Conservation (phyloP, 2,797 vertebrate species). For the Mormyrus proboscirostris region DNA sequence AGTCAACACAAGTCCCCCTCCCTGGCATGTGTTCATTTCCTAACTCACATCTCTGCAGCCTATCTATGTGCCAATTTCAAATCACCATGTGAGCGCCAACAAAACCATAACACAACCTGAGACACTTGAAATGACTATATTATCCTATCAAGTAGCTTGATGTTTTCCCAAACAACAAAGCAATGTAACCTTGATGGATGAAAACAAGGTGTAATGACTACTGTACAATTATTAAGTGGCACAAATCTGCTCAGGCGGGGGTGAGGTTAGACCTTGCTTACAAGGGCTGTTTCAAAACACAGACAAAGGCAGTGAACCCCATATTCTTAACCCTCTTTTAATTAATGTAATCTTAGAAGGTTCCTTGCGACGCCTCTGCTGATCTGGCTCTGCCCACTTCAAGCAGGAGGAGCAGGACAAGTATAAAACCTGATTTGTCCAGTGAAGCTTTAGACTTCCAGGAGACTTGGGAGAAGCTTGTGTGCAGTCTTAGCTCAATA, state of each 20-base stretch:
- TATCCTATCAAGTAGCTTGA: background rate
- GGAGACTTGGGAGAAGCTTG: conserved; percentile 4
- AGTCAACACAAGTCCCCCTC: background rate
- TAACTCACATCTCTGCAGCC: background rate
- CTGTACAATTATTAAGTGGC: background rate
- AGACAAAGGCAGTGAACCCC: conserved; percentile 33
- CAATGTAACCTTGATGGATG: background rate
- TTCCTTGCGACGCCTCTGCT: conserved; percentile 34
- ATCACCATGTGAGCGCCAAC: background rate
- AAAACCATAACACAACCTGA: background rate
- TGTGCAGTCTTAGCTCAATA: background rate
- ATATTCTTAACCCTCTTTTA: conserved; percentile 43
- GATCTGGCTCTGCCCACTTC: conserved; percentile 32
- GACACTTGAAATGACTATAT: background rate
- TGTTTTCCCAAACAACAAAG: background rate
- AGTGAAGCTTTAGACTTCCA: conserved; percentile 21
- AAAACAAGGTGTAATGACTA: background rate
- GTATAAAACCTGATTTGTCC: conserved; percentile 44
- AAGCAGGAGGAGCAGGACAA: conserved; percentile 18
- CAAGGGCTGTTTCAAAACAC: conserved; percentile 37
- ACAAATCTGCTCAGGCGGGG: background rate
- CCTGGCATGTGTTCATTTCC: background rate
- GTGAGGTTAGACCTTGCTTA: conserved; percentile 15
- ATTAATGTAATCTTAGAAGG: conserved; percentile 39
- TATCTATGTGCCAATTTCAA: background rate